Evolutionary conservation across 2,888 invertebrate genomes (phyloP), one percentile per base, ranked within the genome.

Genomic region (Microctonus hyperodae): DNA sequence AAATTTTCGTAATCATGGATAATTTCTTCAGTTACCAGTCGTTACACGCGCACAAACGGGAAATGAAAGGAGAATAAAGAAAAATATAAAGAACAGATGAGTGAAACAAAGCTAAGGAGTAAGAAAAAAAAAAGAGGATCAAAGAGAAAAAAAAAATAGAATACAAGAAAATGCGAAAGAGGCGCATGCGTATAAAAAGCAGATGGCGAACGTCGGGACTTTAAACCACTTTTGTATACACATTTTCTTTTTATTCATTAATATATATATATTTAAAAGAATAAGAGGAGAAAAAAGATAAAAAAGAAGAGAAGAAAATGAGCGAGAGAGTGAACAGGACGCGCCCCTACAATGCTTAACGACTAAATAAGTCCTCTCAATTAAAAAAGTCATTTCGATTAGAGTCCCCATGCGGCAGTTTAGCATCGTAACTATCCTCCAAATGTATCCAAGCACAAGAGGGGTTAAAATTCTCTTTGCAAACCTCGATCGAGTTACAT

Each of bases 361-460:
- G 81, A 79, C 79, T 77, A 79, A 82, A 80, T 81, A 82, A 83
- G 79, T 80, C 80, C 71, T 71, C 68, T 74, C 81, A 81, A 82
- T 83, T 83, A 83, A 83, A 83, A 83, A 83, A 82, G 78, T 81
- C 78, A 82, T 83, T 82, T 81, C 82, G 82, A 83, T 81, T 80
- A 82, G 76, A 80, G 79, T 80, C 79, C 80, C 80, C 67, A 75
- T 59, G 79, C 74, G 78, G 72, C 79, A 73, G 74, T 78, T 77
- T 73, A 74, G 73, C 77, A 74, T 74, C 72, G 76, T 77, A 78
- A 79, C 76, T 74, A 77, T 69, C n/a, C 44, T 28, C 20, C 23
- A 51, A 53, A 50, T 51, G 53, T 53, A 51, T 62, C 31, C 59
- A n/a, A n/a, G 44, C 44, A 67, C n/a, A 69, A 5, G 73, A 69